Conservation (phyloP, 2,113 vertebrate species). For the Pedetes capensis region DNA sequence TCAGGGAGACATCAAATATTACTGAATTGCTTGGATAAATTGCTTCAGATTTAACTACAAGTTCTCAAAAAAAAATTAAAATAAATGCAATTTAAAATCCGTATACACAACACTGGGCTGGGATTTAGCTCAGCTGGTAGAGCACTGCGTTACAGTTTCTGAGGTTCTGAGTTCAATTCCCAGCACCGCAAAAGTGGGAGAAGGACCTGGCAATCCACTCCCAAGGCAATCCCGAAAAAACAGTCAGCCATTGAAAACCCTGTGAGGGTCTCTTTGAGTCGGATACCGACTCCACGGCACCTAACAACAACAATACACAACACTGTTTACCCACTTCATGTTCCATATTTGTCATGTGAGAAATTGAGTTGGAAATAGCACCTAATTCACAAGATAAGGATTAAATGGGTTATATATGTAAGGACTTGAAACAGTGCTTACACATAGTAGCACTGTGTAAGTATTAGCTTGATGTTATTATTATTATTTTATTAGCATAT, state of each 20-base stretch:
- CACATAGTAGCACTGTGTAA: neutral
- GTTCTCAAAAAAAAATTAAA: neutral
- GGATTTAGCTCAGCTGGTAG: too few species aligned
- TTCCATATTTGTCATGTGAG: neutral
- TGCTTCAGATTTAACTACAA: neutral
- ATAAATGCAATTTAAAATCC: neutral
- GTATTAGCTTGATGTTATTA: neutral
- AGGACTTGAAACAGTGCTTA: neutral
- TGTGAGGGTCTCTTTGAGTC: too few species aligned
- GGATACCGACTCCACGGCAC: too few species aligned
- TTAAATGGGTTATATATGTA: neutral
- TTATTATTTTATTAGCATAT: neutral
- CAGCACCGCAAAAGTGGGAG: too few species aligned
- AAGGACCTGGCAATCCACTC: too few species aligned
- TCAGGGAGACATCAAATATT: neutral
- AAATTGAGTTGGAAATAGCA: neutral
- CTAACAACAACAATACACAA: too few species aligned
- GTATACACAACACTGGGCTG: too few species aligned
- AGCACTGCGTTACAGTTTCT: too few species aligned
- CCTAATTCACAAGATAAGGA: neutral
- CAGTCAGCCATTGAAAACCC: too few species aligned
- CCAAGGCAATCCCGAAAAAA: too few species aligned
- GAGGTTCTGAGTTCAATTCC: too few species aligned
- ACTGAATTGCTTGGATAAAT: neutral
- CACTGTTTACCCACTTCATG: neutral